These are phyloP conservation scores for Lepilemur septentrionalis DNA, from an alignment of 2,797 vertebrate species.

Conservation along the genomic window DNA sequence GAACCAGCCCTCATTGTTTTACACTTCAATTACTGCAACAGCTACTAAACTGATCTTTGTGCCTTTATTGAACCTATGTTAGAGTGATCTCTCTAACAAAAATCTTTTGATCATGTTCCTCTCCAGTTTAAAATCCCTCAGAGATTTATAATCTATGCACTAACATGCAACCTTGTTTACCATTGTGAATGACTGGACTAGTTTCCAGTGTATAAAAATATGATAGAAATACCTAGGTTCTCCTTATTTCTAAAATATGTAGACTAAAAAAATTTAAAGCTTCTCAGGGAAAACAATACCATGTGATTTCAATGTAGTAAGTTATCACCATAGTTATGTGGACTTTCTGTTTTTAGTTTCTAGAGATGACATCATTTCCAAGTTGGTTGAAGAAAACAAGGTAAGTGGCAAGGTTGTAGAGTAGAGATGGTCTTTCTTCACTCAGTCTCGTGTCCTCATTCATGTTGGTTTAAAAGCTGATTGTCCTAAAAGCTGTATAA, in stretches of 20 bases:
- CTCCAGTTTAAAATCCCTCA: not conserved
- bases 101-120: not conserved
- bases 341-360: slow-evolving; percentile 80
- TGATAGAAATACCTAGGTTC: not conserved
- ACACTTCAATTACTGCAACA: not conserved
- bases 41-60: not conserved
- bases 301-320: not conserved
- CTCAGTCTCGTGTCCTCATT: not conserved
- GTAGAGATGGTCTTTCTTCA: not conserved
- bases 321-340: slow-evolving; percentile 16
- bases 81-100: not conserved
- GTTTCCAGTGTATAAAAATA: slow-evolving; percentile 7
- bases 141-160: not conserved
- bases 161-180: not conserved
- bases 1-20: not conserved
- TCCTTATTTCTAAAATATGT: not conserved
- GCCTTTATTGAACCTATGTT: not conserved
- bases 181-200: not conserved
- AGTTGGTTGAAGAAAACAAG: slow-evolving; percentile 83
- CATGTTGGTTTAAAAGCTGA: not conserved
- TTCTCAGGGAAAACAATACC: not conserved
- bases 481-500: not conserved
- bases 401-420: slow-evolving; percentile 74
- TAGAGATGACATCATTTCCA: slow-evolving; percentile 83
- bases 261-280: not conserved